Evolutionary conservation across 92 coral and sea anemone species (phyloP), one percentile per base, ranked within the genome.

Genomic region (Porites cylindrica): DNA sequence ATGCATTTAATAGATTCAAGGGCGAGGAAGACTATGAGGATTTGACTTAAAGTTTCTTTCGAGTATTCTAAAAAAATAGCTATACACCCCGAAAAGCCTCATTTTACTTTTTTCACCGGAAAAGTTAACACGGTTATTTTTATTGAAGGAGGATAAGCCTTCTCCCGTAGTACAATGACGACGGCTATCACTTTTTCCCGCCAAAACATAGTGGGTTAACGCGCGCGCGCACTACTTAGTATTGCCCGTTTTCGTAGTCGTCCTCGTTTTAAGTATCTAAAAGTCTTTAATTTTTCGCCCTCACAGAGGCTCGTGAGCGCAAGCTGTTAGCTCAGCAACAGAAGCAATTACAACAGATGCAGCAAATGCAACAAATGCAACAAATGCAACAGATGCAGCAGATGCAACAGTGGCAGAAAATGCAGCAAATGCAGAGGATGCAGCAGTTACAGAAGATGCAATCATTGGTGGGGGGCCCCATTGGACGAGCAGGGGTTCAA

Each of bases 311-410:
- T 53, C 94, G 94, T 66, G 66, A 85, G 58, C 87, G 94, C 16
- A 85, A 75, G 66, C 72, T 66, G 67, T 53, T 89, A 59, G 61
- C 91, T 66, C 88, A 81, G 71, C 89, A 91, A 70, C 82, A 76
- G 18, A 88, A 68, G 83, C 82, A 71, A 68, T 53, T 64, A 10
- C 75, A 63, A 23, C 91, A 93, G 71, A 80, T 80, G 82, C 90
- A 82, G 17, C 74, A 86, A n/a, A 85, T 85, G 90, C 88, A 90
- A 10, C 84, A 85, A 24, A 16, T 85, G 82, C 80, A 85, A 11
- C 92, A 90, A 29, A 87, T 85, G 83, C 93, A 90, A 18, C 82
- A 85, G 60, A 66, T 90, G 93, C 87, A 83, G 8, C 87, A 83
- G 51, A 32, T 66, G 81, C 87, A 83, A 17, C 58, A 83, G 59